Percentiles rank a stretch among this genome's conserved stretches.
Conservation (phyloP, 2,113 vertebrate species). For the Lutjanus erythropterus region DNA sequence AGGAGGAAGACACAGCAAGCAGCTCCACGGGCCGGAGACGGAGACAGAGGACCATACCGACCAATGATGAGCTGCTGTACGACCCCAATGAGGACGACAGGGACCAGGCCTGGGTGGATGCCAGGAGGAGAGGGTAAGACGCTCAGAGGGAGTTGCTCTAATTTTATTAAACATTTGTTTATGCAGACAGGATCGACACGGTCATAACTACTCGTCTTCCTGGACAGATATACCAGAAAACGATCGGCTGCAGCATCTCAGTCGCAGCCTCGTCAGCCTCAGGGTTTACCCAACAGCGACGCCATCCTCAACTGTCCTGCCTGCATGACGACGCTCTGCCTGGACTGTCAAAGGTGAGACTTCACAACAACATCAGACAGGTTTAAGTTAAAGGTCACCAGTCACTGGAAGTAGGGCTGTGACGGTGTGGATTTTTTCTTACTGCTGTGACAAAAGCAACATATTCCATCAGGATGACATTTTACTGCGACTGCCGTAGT, state of each 20-base stretch:
- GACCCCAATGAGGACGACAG: constrained; percentile 94
- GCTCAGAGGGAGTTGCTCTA: neutral
- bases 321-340: constrained; percentile 96
- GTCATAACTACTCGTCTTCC: neutral
- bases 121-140: constrained; percentile 86
- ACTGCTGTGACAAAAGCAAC: too few species aligned
- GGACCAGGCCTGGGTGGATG: constrained; percentile 97
- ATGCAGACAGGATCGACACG: too few species aligned
- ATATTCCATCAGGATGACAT: too few species aligned
- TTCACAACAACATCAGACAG: too few species aligned
- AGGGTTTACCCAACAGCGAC: constrained; percentile 89
- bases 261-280: constrained; percentile 27
- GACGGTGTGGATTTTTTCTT: too few species aligned
- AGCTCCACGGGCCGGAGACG: constrained; percentile 77
- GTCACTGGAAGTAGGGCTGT: too few species aligned
- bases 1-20: constrained; percentile 85
- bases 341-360: constrained; percentile 95
- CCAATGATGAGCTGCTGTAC: constrained; percentile 95
- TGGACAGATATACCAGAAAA: constrained; percentile 86
- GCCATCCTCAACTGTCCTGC: constrained; percentile 97
- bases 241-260: neutral
- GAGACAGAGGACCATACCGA: constrained; percentile 85
- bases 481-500: too few species aligned
- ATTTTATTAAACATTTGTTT: neutral
- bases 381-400: too few species aligned